These are phyloP conservation scores for Ladona fulva DNA, from an alignment of 1,140 invertebrate genomes.

Conservation along the genomic window DNA sequence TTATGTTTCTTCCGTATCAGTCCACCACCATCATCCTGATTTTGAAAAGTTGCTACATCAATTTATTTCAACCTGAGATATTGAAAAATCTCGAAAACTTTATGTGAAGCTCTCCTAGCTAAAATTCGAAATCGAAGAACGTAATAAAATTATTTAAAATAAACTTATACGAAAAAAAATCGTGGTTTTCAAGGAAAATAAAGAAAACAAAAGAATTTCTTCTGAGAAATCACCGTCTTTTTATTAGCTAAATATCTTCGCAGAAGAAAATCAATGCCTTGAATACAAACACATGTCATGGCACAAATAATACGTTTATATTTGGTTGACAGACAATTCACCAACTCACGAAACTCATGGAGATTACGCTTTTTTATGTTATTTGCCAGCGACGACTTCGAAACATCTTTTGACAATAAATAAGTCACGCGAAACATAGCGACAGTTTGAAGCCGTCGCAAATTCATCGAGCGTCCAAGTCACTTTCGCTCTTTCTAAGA, in stretches of 20 bases:
- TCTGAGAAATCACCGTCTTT: conserved; percentile 5
- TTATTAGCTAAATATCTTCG: conserved; percentile 10
- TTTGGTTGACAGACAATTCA: neutral
- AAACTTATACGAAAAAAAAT: no score
- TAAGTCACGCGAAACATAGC: neutral
- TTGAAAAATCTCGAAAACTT: no score
- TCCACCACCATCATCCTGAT: no score
- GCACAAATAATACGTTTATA: neutral
- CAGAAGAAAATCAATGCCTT: conserved; percentile 1
- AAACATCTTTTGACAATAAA: neutral
- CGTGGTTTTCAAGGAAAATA: neutral
- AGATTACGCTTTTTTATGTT: neutral
- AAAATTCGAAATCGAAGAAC: no score
- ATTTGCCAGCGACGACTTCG: neutral
- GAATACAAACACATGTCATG: neutral
- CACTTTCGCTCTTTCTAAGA: no score
- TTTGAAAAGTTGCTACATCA: no score
- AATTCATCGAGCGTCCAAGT: neutral
- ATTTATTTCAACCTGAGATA: no score
- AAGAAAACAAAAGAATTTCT: neutral
- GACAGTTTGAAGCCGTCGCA: neutral
- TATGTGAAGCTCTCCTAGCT: no score
- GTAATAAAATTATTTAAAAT: no score
- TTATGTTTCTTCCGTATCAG: no score
- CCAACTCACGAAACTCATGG: neutral